Evolutionary conservation across 2,888 invertebrate species (phyloP), one percentile per base, ranked within the genome.

Genomic region (Chloroclysta siterata): DNA sequence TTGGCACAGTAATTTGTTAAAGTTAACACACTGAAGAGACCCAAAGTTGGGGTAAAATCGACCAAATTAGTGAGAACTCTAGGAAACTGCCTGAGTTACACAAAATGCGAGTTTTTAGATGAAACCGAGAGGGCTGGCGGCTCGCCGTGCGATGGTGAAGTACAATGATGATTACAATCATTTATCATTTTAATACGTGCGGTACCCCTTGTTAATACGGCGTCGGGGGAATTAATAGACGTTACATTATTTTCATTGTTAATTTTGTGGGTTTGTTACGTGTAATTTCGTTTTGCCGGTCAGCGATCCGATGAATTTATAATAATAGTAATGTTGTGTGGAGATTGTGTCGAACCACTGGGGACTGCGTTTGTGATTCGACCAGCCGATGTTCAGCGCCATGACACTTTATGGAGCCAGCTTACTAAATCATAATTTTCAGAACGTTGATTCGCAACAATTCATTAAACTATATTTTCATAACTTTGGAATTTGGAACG

Each of bases 111-210:
- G 42, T 47, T 54, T 58, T 58, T 51, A 57, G 60, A 66, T 63
- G 7, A 17, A 28, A 33, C 52, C 29, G 44, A 54, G 62, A 63
- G 63, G 22, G 50, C 22, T n/a, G 22, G 48, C 41, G 60, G 53
- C 17, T 60, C 70, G 60, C 41, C 48, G 42, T 69, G 72, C 3
- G 64, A 5, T 82, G 81, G 89, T 72, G 69, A 71, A 73, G 75
- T 75, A 80, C 77, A 86, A 88, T 84, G 84, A 88, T 90, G 87
- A 90, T 90, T 88, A 85, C 84, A 81, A 83, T 82, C 85, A 90
- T 91, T 90, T 90, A 89, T 91, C 90, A 91, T 90, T 91, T 90
- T 90, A 90, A 91, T 90, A 89, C 85, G 89, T 83, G 78, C 76
- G 80, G 80, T 84, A 83, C 89, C 89, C 86, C 84, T 82, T 84